phyloP scores from a whole-genome alignment of 2,113 vertebrate species.

The Erythrolamprus reginae region DNA sequence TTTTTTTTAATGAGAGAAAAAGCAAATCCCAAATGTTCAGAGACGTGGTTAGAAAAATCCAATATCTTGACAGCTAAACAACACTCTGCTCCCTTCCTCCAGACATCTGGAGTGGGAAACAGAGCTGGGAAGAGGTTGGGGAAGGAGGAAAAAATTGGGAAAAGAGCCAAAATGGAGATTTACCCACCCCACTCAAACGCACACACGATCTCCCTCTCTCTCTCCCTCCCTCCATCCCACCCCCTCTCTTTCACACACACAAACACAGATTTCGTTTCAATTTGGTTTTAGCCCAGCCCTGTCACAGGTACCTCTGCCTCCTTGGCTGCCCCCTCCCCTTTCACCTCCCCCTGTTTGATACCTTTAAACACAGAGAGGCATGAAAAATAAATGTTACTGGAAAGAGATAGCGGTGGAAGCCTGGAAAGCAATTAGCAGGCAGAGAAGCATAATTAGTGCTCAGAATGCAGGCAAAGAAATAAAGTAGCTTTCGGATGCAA shows the following conservation, averaged over 20 bases:
- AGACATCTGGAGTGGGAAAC: neutral
- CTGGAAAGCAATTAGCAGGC: slow-evolving; percentile 64
- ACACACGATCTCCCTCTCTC: no score
- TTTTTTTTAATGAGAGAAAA: neutral
- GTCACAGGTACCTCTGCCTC: neutral
- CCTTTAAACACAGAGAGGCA: slow-evolving; percentile 51
- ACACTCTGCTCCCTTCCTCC: neutral
- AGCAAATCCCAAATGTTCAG: neutral
- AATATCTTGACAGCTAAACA: neutral
- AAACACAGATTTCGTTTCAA: neutral
- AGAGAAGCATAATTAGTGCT: slow-evolving; percentile 66
- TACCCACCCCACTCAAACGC: no score
- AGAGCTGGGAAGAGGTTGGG: neutral
- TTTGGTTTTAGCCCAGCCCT: neutral
- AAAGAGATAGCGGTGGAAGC: slow-evolving; percentile 51
- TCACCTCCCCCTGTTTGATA: neutral
- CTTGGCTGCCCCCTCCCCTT: neutral
- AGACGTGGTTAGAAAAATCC: neutral
- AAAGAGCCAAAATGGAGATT: neutral
- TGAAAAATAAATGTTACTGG: slow-evolving; percentile 57
- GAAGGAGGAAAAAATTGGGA: neutral
- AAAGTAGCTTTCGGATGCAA: slow-evolving; percentile 57
- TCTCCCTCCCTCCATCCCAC: no score
- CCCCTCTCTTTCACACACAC: neutral
- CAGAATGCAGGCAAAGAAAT: slow-evolving; percentile 56